phyloP scores from a whole-genome alignment of 2,113 vertebrate species.

The Grallaria varia region DNA sequence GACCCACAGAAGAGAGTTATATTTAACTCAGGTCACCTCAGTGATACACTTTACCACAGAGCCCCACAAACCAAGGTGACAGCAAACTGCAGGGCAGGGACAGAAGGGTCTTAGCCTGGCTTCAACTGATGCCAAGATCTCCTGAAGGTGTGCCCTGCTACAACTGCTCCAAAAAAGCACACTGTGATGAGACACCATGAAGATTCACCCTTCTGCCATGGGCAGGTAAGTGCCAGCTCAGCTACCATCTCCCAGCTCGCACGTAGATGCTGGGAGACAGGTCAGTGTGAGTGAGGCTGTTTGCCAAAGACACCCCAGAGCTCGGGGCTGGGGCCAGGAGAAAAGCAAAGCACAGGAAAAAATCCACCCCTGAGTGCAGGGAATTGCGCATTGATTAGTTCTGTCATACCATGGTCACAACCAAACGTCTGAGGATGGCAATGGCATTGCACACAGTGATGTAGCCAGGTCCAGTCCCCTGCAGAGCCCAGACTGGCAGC shows the following conservation, averaged over 20 bases:
- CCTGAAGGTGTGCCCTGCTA: not conserved
- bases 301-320: not conserved
- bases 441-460: not conserved
- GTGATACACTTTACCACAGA: not conserved
- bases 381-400: not conserved
- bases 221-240: not conserved
- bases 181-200: not conserved
- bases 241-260: not conserved
- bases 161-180: not conserved
- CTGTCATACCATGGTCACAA: not conserved
- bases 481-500: not conserved
- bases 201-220: not conserved
- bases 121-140: not conserved
- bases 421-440: not conserved
- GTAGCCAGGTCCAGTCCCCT: rapidly evolving
- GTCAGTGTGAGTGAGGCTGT: not conserved
- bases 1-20: not conserved
- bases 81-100: not conserved
- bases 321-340: not conserved
- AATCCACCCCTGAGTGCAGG: not conserved
- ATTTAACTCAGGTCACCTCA: constrained; percentile 2
- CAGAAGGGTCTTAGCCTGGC: not conserved
- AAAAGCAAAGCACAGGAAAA: not conserved
- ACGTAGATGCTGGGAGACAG: not conserved
- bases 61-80: not conserved